Base-by-base conservation (phyloP, 2,797 vertebrate species). In the Enteromius trimaculatus region DNA sequence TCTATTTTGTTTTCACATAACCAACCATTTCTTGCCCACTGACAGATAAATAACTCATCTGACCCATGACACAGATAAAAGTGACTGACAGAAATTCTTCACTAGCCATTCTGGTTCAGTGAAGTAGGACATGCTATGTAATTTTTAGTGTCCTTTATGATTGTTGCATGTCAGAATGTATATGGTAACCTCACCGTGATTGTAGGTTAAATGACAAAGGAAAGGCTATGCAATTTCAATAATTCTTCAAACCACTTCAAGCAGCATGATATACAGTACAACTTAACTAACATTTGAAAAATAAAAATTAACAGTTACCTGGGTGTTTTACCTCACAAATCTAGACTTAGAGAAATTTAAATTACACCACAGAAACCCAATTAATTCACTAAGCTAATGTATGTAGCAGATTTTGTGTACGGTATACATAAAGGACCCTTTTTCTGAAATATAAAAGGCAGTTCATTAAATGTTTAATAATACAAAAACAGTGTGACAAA, bases 21-120 rank as follows among this genome's bases (percentile, higher is more conserved):
- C 26, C 13, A 71, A 80, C 47, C 37, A 70, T 53, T 42, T 58
- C 26, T 60, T 8, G 3, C 79, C 31, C 19, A 19, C 26, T 77
- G 39, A 29, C 37, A 42, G 37, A 29, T 39, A 64, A 64, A 65
- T 65, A 51, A 75, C 70, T 74, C 29, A 37, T 21, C 21, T 74
- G 69, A 65, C 55, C 80, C 6, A 8, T 74, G 29, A 34, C 53
- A 29, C 3, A 47, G 53, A 81, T 62, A 64, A 64, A 44, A 34
- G 23, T 62, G 79, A 60, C 79, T 65, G 31, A 14, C 23, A 44
- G 55, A 62, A 72, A 72, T 72, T 34, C 13, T 44, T 81, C 26
- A 49, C 44, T 51, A 65, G 42, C 31, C 58, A 74, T 81, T 62
- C 39, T 4, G 13, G 44, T 51, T 80, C 80, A 64, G 21, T 10